Conservation (phyloP, 2,113 vertebrate genomes). For the Pyrgilauda ruficollis region DNA sequence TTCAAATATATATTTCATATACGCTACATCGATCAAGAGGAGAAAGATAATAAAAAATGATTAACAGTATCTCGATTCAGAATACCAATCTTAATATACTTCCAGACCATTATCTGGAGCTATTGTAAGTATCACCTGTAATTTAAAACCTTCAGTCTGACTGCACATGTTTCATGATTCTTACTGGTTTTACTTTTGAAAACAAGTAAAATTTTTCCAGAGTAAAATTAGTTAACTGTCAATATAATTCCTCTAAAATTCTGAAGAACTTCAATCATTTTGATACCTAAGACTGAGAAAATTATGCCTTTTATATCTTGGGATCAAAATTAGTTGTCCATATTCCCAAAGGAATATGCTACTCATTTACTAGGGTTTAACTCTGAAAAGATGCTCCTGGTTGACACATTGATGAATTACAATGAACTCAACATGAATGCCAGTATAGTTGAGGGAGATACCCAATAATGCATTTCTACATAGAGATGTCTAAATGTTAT, state of each 20-base stretch:
- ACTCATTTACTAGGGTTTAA: background rate
- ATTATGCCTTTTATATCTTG: background rate
- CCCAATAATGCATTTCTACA: background rate
- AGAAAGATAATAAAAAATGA: background rate
- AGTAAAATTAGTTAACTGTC: background rate
- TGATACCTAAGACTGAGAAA: background rate
- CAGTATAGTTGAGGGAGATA: background rate
- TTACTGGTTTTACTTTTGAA: background rate
- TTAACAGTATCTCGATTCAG: background rate
- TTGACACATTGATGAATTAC: background rate
- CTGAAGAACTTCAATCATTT: background rate
- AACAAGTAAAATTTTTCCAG: background rate
- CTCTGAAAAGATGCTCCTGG: background rate
- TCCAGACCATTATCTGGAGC: background rate
- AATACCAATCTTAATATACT: background rate
- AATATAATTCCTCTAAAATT: background rate
- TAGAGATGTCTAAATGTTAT: background rate
- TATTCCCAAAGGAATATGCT: background rate
- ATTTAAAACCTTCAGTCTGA: background rate
- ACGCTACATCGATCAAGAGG: background rate
- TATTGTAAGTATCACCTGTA: background rate
- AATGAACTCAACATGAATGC: background rate
- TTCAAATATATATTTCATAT: background rate
- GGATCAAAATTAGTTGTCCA: background rate
- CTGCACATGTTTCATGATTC: background rate